Conservation (phyloP, 1,140 invertebrate species). For the Apis mellifera region Amel_HAv3.1 CM009938.2:7332001-7332500, state of each 20-base stretch:
- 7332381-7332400: neutral
- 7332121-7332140: slow-evolving; percentile 30
- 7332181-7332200: neutral
- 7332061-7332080: neutral
- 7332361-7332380: slow-evolving; percentile 25
- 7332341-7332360: neutral
- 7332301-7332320: neutral
- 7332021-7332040: neutral
- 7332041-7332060: neutral
- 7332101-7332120: neutral
- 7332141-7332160: slow-evolving; percentile 62
- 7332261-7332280: neutral
- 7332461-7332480: neutral
- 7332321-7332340: neutral
- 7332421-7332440: neutral
- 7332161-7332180: neutral
- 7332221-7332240: neutral
- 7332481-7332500: neutral
- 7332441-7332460: neutral
- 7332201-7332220: neutral
- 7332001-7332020: neutral
- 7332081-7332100: neutral
- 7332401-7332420: neutral
- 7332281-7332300: neutral
- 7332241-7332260: neutral